Conservation (phyloP, 2,113 vertebrate genomes). For the Hymenochirus boettgeri region DNA sequence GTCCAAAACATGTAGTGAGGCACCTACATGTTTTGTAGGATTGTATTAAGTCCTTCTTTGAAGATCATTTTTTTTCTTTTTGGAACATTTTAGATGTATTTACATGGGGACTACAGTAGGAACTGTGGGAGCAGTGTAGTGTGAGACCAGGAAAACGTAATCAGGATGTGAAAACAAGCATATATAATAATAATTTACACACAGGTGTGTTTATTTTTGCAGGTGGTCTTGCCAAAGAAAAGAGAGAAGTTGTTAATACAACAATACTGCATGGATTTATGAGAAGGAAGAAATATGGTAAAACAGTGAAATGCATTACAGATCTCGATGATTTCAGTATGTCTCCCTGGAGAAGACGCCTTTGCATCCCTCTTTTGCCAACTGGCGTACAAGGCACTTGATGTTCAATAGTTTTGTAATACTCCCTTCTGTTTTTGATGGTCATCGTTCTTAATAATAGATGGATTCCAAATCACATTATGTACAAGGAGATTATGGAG, state of each 20-base stretch:
- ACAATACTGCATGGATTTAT: not conserved
- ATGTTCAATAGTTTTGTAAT: not conserved
- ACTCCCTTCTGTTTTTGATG: constrained; percentile 9
- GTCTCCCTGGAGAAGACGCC: constrained; percentile 1
- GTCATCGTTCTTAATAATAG: not conserved
- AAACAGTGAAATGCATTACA: not conserved
- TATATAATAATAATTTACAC: too few species aligned
- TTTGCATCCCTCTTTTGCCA: not conserved
- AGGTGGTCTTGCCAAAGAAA: not conserved
- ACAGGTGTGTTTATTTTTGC: not conserved
- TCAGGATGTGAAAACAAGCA: too few species aligned
- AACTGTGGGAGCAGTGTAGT: too few species aligned
- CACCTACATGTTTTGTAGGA: too few species aligned
- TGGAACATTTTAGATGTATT: too few species aligned
- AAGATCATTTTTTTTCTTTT: too few species aligned
- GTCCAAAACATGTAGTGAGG: too few species aligned
- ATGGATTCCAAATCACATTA: constrained; percentile 9
- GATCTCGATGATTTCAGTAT: not conserved
- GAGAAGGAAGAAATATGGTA: not conserved
- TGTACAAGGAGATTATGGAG: not conserved
- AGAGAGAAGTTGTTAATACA: not conserved
- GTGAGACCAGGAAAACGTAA: too few species aligned
- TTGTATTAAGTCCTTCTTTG: too few species aligned
- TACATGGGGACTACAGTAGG: too few species aligned
- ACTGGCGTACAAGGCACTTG: not conserved